Evolutionary conservation across 2,888 invertebrate genomes (phyloP), one percentile per base, ranked within the genome.

Genomic region (Heteromurus nitidus): DNA sequence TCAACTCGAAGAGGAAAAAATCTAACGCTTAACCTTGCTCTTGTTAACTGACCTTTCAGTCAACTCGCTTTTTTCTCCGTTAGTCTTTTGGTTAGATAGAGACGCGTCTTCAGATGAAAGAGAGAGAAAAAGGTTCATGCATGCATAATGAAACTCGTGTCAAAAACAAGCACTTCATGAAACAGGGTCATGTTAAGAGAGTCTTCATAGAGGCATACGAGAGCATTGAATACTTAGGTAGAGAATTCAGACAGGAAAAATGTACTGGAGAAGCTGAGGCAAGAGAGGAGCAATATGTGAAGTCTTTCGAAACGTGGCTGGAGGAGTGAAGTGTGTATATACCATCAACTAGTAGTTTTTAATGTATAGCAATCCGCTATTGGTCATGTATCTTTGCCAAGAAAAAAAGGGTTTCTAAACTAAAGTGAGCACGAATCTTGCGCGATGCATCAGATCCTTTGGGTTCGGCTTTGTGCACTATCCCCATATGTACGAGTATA

Each of bases 1-100:
- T 47, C 11, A n/a, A 47, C 16, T n/a, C n/a, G 13, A 36, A 36
- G 36, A 22, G 22, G 55, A 44, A 62, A 79, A n/a, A n/a, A n/a
- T n/a, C n/a, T n/a, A n/a, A n/a, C n/a, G n/a, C n/a, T 79, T 79
- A 79, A 79, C 79, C 79, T 79, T 79, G 70, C 70, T 58, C 70
- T 65, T 76, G 58, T 68, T 77, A 65, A 79, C 79, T 79, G 79
- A 79, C 79, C 79, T 72, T 64, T 70, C 31, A 55, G 62, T 62
- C 50, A 36, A 69, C 28, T 69, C 44, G 1, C 47, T 36, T n/a
- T 68, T 31, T 69, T 53, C 58, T 60, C 16, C 16, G 28, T 60
- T n/a, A n/a, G n/a, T n/a, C n/a, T n/a, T n/a, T n/a, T n/a, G n/a
- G n/a, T n/a, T n/a, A n/a, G n/a, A n/a, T n/a, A n/a, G n/a, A 28